Conservation (phyloP, 2,797 vertebrate genomes). For the Spatula versicolor region DNA sequence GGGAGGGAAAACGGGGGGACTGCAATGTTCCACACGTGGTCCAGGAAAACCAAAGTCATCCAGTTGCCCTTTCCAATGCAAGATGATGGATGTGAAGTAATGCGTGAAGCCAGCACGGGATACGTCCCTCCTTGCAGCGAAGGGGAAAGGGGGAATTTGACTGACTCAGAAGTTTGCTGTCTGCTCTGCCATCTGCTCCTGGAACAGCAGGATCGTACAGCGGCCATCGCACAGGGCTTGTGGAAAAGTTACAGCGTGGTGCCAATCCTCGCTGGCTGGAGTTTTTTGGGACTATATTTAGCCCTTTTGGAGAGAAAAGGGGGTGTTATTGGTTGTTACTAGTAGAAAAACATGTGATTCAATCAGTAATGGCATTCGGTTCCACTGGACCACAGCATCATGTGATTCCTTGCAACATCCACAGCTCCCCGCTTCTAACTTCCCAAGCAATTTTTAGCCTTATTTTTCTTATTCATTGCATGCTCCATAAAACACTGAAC, state of each 20-base stretch:
- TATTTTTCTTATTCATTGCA: neutral
- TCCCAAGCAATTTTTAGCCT: neutral
- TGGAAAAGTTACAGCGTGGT: neutral
- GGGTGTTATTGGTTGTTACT: neutral
- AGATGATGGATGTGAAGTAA: neutral
- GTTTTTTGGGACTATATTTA: constrained; percentile 13
- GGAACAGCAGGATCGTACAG: accelerated
- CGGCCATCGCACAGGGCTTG: neutral
- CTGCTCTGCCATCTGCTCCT: constrained; percentile 44
- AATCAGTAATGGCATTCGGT: neutral
- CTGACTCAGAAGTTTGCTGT: neutral
- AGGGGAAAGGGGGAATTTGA: neutral
- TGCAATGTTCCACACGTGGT: neutral
- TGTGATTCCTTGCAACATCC: constrained; percentile 10
- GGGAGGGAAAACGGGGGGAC: neutral
- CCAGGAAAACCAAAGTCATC: constrained; percentile 53
- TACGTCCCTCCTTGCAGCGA: neutral
- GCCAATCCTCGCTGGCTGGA: neutral
- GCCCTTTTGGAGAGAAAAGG: neutral
- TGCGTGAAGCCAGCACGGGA: neutral
- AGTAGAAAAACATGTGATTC: constrained; percentile 50
- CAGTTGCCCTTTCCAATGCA: neutral
- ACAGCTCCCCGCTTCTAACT: neutral
- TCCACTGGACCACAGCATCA: neutral
- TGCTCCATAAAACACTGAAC: neutral